Evolutionary conservation across 2,113 vertebrate species (phyloP), one percentile per base, ranked within the genome.

Genomic region (Pontoporia blainvillei): DNA sequence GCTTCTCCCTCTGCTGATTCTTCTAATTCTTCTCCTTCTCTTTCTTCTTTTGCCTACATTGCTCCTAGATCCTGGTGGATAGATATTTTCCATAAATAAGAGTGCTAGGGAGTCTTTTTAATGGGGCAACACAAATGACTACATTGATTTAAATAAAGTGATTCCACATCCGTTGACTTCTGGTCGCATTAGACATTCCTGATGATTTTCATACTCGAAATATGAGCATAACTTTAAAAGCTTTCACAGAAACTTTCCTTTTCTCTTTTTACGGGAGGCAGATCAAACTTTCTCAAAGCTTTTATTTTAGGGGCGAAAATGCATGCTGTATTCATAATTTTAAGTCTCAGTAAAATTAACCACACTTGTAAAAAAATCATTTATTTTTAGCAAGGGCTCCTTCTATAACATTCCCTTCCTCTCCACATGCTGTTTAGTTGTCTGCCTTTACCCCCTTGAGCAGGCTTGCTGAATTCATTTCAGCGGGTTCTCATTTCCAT

Each of bases 141-240:
- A 95, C 95, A 93, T 82, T 81, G 86, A 79, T 94, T 94, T 96
- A 86, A 97, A 96, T 62, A 87, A 94, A 94, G 41, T 44, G 88
- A 91, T 94, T 95, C 39, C 90, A 93, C 76, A 29, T 96, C 41
- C 62, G 61, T 71, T 97, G 94, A 95, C 69, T 98, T 98, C 86
- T 82, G 90, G 96, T 96, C 13, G 69, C 62, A 95, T 95, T 91
- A 93, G 75, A 91, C 96, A 79, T 44, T 95, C 31, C 72, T 97
- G 76, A 96, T 95, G 86, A 84, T 76, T 96, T 92, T 81, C 66
- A 67, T 67, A 95, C 95, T 95, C 96, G 59, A 98, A 98, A 97
- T 96, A 96, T 0, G 62, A 54, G 91, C 41, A 54, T 83, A 34
- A 90, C 95, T 97, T 97, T 62, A 94, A 98, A 96, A 92, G 91